Evolutionary conservation across 1,140 invertebrate species (phyloP), one percentile per base, ranked within the genome.

Genomic region (Pachyrhynchus sulphureomaculatus): DNA sequence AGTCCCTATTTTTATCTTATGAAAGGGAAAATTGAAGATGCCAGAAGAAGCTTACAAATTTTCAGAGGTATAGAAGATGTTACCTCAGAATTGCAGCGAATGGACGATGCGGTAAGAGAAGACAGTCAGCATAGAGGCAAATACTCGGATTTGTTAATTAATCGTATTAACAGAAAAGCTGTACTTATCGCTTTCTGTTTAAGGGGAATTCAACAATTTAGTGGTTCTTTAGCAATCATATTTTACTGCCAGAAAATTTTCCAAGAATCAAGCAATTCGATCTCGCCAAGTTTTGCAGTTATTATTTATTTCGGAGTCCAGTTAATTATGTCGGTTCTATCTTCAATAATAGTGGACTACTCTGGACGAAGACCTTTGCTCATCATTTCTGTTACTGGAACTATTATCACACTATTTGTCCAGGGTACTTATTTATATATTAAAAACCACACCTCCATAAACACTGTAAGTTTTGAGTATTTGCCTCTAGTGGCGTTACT

Each of bases 211-310:
- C 89, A 92, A 71, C 88, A 91, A 70, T 80, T 91, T 23, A 88
- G 84, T 55, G 88, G 90, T 0, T 84, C 90, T n/a, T 87, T 87
- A 41, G 87, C 86, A 1, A 80, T 92, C 15, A 85, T 87, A 63
- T 86, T 88, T 33, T 91, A 91, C 68, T 82, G 87, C 21, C 85
- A 89, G 53, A 84, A 85, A 37, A 90, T 93, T 62, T 84, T 93
- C 63, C 79, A 83, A 12, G 76, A 80, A 20, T 81, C 81, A 9
- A 80, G 82, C 32, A 79, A 80, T 3, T 77, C 51, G 36, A 52
- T 75, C 0, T 66, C 71, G 1, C 60, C 71, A 0, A 68, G 62
- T 26, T 13, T 68, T 12, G 62, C 63, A 0, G 71, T 73, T 21
- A 86, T 91, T 39, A 75, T 90, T 20, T 81, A 80, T 86, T 33